Conservation (phyloP, 2,888 invertebrate genomes). For the Arenicola marina region DNA sequence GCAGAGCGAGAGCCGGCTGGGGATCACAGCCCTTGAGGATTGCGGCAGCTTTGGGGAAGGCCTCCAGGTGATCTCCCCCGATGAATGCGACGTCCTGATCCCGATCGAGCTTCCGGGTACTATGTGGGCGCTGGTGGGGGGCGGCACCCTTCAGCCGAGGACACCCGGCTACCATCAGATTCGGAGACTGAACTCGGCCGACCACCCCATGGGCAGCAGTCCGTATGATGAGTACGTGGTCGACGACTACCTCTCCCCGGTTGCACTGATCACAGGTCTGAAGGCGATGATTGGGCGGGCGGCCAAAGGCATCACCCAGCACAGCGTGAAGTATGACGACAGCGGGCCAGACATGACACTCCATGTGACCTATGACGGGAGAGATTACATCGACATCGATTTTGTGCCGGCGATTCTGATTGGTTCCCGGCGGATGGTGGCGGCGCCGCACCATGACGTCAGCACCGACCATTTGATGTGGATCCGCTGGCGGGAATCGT, state of each 20-base stretch:
- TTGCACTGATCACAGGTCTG: not conserved
- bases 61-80: slow-evolving; percentile 18
- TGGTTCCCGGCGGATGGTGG: slow-evolving; percentile 1
- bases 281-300: not conserved
- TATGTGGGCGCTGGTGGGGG: not conserved
- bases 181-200: not conserved
- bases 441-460: slow-evolving; percentile 11
- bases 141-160: not conserved
- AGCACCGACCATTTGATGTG: too few relatives aligned
- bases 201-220: not conserved
- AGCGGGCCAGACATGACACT: too few relatives aligned
- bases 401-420: slow-evolving; percentile 9
- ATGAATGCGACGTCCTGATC: slow-evolving; percentile 17
- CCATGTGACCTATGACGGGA: too few relatives aligned
- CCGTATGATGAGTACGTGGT: slow-evolving; percentile 17
- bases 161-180: not conserved
- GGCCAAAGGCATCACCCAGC: not conserved
- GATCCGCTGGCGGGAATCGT: slow-evolving; percentile 1
- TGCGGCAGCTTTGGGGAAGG: slow-evolving; percentile 18
- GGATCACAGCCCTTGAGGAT: not conserved
- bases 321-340: not conserved
- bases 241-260: slow-evolving; percentile 16
- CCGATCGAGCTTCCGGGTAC: not conserved
- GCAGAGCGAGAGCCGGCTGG: slow-evolving; percentile 1
- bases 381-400: slow-evolving; percentile 7